Base-by-base conservation (phyloP, 23 tunicate genomes). In the Halocynthia roretzi region DNA sequence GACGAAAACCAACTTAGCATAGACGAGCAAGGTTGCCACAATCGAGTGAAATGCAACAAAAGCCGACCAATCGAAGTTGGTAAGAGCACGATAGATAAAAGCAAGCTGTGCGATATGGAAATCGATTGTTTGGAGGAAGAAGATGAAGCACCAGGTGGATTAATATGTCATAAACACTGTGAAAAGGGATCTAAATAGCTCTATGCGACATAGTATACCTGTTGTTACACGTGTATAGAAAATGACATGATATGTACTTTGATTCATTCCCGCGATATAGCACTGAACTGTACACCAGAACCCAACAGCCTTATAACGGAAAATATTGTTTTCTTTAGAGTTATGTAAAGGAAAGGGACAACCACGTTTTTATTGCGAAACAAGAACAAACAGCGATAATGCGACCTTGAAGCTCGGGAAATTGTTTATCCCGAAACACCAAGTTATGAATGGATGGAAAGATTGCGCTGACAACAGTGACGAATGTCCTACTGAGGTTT, bases 401-500 rank as follows among this genome's bases (percentile, higher is more conserved):
- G 55, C 55, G 52, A 15, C 64, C 4, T 12, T 69, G 8, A 14
- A 50, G 49, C 61, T 61, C 19, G 79, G 66, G 6, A 82, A 85
- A 7, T 40, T 89, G 19, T 89, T 80, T 62, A 85, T 84, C 19
- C 61, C 80, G 18, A 81, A 62, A 7, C 54, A 67, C 10, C 17
- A 51, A 23, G 71, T 89, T 60, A 58, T 80, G 40, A 69, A 89
- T 55, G 85, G 85, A 5, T 80, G 80, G 18, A 69, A 67, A 7
- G 88, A 89, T 54, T 89, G 96, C 58, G 57, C 54, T 71, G 96
- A 89, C 68, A 84, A 81, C 51, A 89, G 96, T 64, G 96, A 89
- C 64, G 96, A 89, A 84, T 89, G 96, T 67, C 96, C 96, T 0
- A 79, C 80, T 19, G 40, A 52, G 8, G 76, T 71, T 65, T 70